Conservation (phyloP, 2,113 vertebrate genomes). For the Cromileptes altivelis region DNA sequence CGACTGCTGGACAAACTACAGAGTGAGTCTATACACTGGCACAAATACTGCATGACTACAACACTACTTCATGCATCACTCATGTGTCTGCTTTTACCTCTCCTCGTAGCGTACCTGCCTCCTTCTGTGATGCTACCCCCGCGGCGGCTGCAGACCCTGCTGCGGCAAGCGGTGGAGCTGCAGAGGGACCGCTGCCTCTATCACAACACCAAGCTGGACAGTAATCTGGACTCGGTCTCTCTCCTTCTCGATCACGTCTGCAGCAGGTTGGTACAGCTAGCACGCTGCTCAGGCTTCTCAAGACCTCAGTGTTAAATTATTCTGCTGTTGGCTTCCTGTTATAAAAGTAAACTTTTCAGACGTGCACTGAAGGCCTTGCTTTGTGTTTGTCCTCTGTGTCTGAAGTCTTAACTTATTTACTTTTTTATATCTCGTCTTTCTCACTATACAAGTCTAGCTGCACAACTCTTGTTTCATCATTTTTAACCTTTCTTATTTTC, state of each 20-base stretch:
- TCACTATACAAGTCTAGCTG: not conserved
- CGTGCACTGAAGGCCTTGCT: not conserved
- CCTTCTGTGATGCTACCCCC: conserved; percentile 99
- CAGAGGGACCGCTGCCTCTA: conserved; percentile 99
- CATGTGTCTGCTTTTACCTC: not conserved
- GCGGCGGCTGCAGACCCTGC: conserved; percentile 95
- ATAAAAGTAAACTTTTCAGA: not conserved
- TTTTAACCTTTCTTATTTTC: not conserved
- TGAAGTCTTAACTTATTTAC: not conserved
- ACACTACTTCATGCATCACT: not conserved
- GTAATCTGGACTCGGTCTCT: conserved; percentile 94
- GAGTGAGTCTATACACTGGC: conserved; percentile 85
- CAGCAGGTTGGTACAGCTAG: conserved; percentile 88
- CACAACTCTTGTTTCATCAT: not conserved
- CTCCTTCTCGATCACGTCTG: conserved; percentile 98
- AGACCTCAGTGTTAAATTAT: conserved; percentile 1
- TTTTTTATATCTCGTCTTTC: not conserved
- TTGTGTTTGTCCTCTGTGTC: not conserved
- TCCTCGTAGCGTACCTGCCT: conserved; percentile 92
- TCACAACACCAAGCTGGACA: conserved; percentile 98
- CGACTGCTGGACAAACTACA: conserved; percentile 98
- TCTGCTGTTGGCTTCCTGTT: not conserved
- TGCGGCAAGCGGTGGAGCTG: conserved; percentile 96
- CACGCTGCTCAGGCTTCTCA: not conserved
- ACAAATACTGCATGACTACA: not conserved